These are phyloP conservation scores for Oxytorus armatus DNA, from an alignment of 2,888 invertebrate genomes.

Conservation along the genomic window DNA sequence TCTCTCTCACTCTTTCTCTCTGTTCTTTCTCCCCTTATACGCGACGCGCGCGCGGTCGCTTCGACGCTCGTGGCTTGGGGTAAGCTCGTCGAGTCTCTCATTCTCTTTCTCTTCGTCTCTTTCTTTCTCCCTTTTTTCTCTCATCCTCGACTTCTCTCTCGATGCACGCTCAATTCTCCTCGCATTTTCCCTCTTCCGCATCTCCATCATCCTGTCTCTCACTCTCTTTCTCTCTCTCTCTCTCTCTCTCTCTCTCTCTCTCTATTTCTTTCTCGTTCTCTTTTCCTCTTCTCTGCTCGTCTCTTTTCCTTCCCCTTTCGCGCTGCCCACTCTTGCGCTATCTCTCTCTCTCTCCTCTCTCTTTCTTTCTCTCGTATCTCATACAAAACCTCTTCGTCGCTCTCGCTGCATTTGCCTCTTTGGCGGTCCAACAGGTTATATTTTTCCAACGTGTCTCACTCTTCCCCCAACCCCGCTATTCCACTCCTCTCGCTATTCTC, in stretches of 20 bases:
- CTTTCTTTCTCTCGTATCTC: slow-evolving; percentile 43
- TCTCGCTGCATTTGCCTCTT: slow-evolving; percentile 70
- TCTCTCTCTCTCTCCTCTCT: slow-evolving; percentile 43
- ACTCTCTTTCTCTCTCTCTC: slow-evolving; percentile 50
- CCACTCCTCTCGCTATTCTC: slow-evolving; percentile 42
- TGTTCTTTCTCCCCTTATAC: slow-evolving; percentile 64
- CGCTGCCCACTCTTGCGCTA: slow-evolving; percentile 70
- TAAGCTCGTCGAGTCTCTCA: slow-evolving; percentile 45
- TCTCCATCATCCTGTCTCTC: slow-evolving; percentile 32
- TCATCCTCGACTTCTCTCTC: slow-evolving; percentile 56
- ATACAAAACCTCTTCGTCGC: slow-evolving; percentile 57
- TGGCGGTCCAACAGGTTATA: slow-evolving; percentile 83
- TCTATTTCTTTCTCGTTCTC: slow-evolving; percentile 44
- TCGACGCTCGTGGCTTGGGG: slow-evolving; percentile 56
- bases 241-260: slow-evolving; percentile 68
- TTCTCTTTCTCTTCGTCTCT: slow-evolving; percentile 16
- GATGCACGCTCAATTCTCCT: slow-evolving; percentile 58
- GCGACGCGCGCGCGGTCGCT: slow-evolving; percentile 57
- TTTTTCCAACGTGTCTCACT: slow-evolving; percentile 77
- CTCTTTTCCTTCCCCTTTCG: slow-evolving; percentile 32
- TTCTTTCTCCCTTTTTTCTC: slow-evolving; percentile 54
- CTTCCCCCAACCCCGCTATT: slow-evolving; percentile 41
- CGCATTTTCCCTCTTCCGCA: slow-evolving; percentile 34
- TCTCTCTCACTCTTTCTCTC: slow-evolving; percentile 43
- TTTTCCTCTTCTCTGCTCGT: too few species aligned